phyloP scores from a whole-genome alignment of 2,113 vertebrate genomes.

The Podocnemis expansa region DNA sequence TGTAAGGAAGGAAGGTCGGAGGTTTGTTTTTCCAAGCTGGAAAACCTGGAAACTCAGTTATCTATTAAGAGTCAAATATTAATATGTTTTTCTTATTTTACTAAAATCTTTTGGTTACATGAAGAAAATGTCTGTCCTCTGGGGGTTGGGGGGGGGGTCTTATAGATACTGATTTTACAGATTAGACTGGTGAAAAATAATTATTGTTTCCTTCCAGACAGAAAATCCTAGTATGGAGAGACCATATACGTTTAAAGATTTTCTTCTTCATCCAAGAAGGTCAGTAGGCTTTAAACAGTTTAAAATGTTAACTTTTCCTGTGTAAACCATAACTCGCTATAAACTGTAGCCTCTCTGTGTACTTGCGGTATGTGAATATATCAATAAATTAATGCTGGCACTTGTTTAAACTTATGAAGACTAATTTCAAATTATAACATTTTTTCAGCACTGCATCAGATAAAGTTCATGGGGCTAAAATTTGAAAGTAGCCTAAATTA shows the following conservation, averaged over 20 bases:
- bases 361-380: neutral
- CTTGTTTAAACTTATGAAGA: neutral
- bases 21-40: neutral
- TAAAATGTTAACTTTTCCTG: neutral
- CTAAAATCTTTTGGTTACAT: neutral
- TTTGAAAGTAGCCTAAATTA: neutral
- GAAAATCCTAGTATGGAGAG: slow-evolving; percentile 94
- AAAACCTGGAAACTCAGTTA: rapidly evolving
- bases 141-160: neutral
- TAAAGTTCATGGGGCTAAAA: neutral
- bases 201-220: slow-evolving; percentile 85
- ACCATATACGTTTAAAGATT: slow-evolving; percentile 98
- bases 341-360: neutral
- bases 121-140: neutral
- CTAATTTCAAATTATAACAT: neutral
- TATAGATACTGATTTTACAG: slow-evolving; percentile 1
- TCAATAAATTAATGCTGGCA: neutral
- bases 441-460: neutral
- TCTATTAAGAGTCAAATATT: neutral
- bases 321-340: neutral
- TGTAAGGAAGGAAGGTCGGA: neutral
- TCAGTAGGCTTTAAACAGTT: slow-evolving; percentile 69
- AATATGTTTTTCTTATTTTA: neutral
- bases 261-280: slow-evolving; percentile 98
- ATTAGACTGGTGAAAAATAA: slow-evolving; percentile 52